Base-by-base conservation (phyloP, 2,888 invertebrate genomes). In the Lithophane semibrunnea region DNA sequence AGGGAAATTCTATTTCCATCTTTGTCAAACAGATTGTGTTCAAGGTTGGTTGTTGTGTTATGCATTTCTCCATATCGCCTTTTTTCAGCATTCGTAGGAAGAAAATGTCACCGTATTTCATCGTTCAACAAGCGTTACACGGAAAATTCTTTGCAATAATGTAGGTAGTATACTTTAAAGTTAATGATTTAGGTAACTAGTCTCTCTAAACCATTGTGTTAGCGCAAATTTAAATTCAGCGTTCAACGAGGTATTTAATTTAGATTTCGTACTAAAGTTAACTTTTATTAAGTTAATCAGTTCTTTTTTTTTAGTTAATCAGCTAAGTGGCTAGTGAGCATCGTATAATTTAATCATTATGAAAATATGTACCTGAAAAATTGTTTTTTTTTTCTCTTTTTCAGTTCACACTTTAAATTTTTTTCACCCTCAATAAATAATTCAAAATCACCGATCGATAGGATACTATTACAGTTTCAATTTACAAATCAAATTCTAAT, bases 401-500 rank as follows among this genome's bases (percentile, higher is more conserved):
- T 52, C 21, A 5, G 8, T 4, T 21, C 4, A 0, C n/a, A n/a
- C 7, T 29, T 71, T 0, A 16, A 24, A 52, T 18, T 13, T 37
- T 10, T 16, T 13, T 18, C 13, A 2, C 13, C 8, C 5, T 49
- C 21, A 37, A 47, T 44, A 69, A 49, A 66, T 65, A 44, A 70
- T 24, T 37, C 4, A 10, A 52, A 47, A n/a, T 56, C 21, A 13
- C 4, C 49, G 8, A 66, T 13, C 8, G 4, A 70, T 9, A 56
- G 21, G 21, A 64, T 60, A n/a, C 13, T 71, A 29, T 64, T 73
- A 70, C 21, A 61, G 61, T 63, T 60, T 29, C 13, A 21, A 47
- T 60, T 44, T 58, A 61, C 16, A 52, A 75, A 60, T 69, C 42
- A 54, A 52, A 63, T 60, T n/a, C 10, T 5, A 29, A 72, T 54